Percentiles rank a stretch among this genome's conserved stretches.
These are phyloP conservation scores for Meandrina meandrites DNA, from an alignment of 92 coral and sea anemone genomes.

Conservation along the genomic window DNA sequence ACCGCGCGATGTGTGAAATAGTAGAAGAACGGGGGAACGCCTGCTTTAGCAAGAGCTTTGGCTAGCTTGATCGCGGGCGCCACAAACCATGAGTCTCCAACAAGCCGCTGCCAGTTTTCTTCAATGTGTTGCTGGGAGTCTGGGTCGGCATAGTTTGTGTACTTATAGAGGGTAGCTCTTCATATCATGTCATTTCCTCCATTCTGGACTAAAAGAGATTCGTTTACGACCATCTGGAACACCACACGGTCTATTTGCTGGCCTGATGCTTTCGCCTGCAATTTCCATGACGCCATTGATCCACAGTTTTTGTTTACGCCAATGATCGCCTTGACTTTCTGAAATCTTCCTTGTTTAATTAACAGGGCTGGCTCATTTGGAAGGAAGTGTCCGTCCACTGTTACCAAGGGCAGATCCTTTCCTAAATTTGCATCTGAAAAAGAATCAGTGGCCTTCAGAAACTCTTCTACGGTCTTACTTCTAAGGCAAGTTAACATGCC, in stretches of 20 bases:
- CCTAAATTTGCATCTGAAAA: neutral
- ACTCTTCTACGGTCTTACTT: neutral
- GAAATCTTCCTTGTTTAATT: constrained; percentile 40
- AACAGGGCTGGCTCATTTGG: constrained; percentile 31
- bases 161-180: constrained; percentile 53
- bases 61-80: constrained; percentile 43
- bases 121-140: constrained; percentile 35
- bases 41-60: constrained; percentile 35
- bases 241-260: constrained; percentile 13
- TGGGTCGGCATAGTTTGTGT: constrained; percentile 54
- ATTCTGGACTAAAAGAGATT: constrained; percentile 18
- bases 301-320: constrained; percentile 44
- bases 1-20: constrained; percentile 51
- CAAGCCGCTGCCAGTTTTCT: constrained; percentile 31
- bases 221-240: constrained; percentile 8
- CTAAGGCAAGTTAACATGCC: neutral
- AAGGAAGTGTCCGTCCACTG: constrained; percentile 46
- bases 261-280: neutral
- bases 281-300: neutral
- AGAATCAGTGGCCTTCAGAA: neutral
- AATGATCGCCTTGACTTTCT: constrained; percentile 37
- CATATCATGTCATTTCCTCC: constrained; percentile 45
- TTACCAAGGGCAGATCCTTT: neutral
- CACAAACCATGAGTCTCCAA: constrained; percentile 27
- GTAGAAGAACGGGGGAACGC: constrained; percentile 46